Percentiles rank a stretch among this genome's conserved stretches.
These are phyloP conservation scores for Gambusia affinis DNA, from an alignment of 2,113 vertebrate genomes.

Conservation along the genomic window DNA sequence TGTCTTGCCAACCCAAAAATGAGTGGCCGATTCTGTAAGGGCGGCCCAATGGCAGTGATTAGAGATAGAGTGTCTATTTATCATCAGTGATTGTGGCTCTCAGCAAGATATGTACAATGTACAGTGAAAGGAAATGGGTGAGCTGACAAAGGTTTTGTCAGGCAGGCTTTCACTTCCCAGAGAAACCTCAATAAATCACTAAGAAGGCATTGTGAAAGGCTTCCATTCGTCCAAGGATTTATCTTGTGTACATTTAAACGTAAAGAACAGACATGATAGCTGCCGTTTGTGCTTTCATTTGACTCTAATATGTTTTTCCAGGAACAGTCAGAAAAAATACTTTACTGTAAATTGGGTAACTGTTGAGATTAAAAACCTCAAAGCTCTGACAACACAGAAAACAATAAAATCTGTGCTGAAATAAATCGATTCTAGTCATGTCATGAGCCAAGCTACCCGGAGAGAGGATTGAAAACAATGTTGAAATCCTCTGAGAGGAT, in stretches of 20 bases:
- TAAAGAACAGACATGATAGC: background rate
- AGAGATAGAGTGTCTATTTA: constrained; percentile 56
- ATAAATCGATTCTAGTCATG: constrained; percentile 24
- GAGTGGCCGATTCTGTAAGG: constrained; percentile 59
- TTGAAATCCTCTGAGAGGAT: constrained; percentile 11
- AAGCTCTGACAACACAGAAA: background rate
- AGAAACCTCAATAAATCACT: constrained; percentile 34
- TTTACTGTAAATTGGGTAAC: constrained; percentile 14
- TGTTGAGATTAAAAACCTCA: background rate
- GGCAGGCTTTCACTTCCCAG: constrained; percentile 27
- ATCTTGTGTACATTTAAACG: background rate
- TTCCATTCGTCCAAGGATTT: constrained; percentile 3
- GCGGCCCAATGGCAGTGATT: constrained; percentile 54
- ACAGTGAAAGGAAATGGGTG: constrained; percentile 25
- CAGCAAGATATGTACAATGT: constrained; percentile 35
- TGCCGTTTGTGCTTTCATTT: background rate
- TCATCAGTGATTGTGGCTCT: constrained; percentile 50
- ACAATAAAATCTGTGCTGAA: constrained; percentile 22
- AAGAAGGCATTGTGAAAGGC: background rate
- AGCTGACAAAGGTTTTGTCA: constrained; percentile 48
- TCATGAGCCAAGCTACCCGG: constrained; percentile 5
- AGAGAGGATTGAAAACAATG: constrained; percentile 41
- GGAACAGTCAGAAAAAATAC: background rate
- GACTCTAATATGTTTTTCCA: background rate
- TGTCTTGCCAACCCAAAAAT: constrained; percentile 53